phyloP scores from a whole-genome alignment of 2,888 invertebrate species.

The Pollenia labialis region DNA sequence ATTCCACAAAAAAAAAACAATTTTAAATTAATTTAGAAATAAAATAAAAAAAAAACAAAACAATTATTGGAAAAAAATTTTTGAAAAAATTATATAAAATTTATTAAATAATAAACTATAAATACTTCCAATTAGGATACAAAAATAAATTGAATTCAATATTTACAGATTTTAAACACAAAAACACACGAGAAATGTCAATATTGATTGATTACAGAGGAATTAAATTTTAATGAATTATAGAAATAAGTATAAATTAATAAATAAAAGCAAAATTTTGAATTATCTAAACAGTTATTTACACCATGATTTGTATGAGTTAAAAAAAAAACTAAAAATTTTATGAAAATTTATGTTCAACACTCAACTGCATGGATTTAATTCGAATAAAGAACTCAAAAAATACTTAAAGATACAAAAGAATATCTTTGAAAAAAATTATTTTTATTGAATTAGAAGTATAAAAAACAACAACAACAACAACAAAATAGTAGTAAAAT shows the following conservation, averaged over 20 bases:
- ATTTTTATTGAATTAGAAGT: constrained; percentile 17
- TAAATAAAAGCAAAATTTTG: constrained; percentile 50
- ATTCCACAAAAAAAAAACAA: constrained; percentile 33
- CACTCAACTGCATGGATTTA: constrained; percentile 8
- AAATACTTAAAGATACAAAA: constrained; percentile 2
- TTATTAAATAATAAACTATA: constrained; percentile 58
- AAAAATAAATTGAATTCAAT: constrained; percentile 24
- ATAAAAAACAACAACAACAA: background rate
- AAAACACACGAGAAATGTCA: constrained; percentile 47
- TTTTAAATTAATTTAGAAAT: constrained; percentile 58
- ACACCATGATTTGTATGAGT: constrained; percentile 27
- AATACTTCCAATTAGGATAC: constrained; percentile 67
- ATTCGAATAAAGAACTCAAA: constrained; percentile 15
- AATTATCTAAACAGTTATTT: constrained; percentile 32
- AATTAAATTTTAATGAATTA: constrained; percentile 63
- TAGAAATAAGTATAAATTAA: constrained; percentile 56
- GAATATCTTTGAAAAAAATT: constrained; percentile 20
- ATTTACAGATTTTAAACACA: constrained; percentile 56
- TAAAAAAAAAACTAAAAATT: constrained; percentile 20
- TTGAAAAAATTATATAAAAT: constrained; percentile 47
- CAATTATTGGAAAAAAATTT: constrained; percentile 38
- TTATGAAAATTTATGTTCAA: constrained; percentile 43
- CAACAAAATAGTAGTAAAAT: constrained; percentile 15
- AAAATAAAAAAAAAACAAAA: constrained; percentile 33
- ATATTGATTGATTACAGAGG: constrained; percentile 56